phyloP scores from a whole-genome alignment of 1,140 invertebrate genomes.

The Agrypnia vestita region DNA sequence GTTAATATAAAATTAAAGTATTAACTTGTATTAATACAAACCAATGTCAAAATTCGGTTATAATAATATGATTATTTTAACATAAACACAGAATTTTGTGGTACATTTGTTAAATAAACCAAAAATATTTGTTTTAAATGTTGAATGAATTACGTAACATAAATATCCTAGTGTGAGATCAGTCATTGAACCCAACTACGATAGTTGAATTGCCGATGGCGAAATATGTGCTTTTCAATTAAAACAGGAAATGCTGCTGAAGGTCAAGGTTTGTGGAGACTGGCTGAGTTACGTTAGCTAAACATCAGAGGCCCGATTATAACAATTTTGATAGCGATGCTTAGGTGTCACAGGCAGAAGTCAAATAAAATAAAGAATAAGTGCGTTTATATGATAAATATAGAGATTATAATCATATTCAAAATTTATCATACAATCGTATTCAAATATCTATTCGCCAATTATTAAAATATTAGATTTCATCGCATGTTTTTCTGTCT shows the following conservation, averaged over 20 bases:
- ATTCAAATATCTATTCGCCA: no score
- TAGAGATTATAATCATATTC: no score
- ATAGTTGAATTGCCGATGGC: neutral
- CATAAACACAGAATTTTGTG: neutral
- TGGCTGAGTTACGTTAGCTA: neutral
- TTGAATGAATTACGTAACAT: neutral
- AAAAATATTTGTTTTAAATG: neutral
- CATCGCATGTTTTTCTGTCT: no score
- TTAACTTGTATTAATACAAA: neutral
- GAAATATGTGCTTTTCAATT: slow-evolving; percentile 30
- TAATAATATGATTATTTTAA: neutral
- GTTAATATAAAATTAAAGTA: neutral
- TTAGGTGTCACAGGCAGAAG: neutral
- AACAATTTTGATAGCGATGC: neutral
- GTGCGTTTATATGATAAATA: no score
- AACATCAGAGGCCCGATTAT: neutral
- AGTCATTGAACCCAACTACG: slow-evolving; percentile 11
- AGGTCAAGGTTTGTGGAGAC: neutral
- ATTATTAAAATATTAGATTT: no score
- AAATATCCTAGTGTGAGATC: neutral
- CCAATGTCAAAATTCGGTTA: neutral
- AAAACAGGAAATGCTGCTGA: slow-evolving; percentile 28
- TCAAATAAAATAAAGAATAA: neutral
- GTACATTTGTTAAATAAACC: neutral
- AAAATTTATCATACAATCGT: no score